These are phyloP conservation scores for Numenius phaeopus DNA, from an alignment of 2,797 vertebrate species.

Conservation along the genomic window DNA sequence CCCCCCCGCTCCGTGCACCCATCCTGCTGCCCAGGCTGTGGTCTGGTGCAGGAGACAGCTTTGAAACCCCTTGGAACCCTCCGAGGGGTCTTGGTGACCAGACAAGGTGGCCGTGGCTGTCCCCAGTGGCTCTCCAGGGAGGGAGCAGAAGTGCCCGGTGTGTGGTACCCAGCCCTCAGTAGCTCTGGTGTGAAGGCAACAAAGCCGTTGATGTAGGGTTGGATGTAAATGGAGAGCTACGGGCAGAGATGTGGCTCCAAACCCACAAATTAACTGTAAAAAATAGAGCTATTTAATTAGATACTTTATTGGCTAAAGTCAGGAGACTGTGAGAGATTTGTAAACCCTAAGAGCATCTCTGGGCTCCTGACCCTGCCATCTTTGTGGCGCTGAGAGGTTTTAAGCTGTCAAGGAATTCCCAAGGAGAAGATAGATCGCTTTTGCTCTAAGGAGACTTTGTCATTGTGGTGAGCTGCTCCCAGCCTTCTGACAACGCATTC, in stretches of 20 bases:
- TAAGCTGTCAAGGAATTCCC: not conserved
- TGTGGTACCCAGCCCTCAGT: not conserved
- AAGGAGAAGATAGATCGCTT: rapidly evolving
- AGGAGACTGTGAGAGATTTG: not conserved
- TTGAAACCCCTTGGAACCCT: rapidly evolving
- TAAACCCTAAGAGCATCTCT: not conserved
- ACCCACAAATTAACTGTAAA: not conserved
- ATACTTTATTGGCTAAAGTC: not conserved
- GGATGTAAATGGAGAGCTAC: rapidly evolving
- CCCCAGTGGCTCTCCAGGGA: not conserved
- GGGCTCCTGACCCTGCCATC: not conserved
- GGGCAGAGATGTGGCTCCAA: not conserved
- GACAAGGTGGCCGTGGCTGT: rapidly evolving
- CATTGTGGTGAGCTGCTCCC: not conserved
- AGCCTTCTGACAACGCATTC: not conserved
- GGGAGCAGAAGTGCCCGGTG: not conserved
- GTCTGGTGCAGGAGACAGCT: rapidly evolving
- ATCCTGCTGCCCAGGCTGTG: not conserved
- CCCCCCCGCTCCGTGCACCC: too few relatives aligned
- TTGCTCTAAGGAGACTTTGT: not conserved
- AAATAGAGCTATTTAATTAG: not conserved
- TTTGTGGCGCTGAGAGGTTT: not conserved
- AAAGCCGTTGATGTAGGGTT: not conserved
- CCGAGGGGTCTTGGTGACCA: not conserved
- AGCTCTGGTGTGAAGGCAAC: rapidly evolving